Percentiles rank a stretch among this genome's conserved stretches.
These are phyloP conservation scores for Oryzias curvinotus DNA, from an alignment of 2,113 vertebrate genomes.

Conservation along the genomic window DNA sequence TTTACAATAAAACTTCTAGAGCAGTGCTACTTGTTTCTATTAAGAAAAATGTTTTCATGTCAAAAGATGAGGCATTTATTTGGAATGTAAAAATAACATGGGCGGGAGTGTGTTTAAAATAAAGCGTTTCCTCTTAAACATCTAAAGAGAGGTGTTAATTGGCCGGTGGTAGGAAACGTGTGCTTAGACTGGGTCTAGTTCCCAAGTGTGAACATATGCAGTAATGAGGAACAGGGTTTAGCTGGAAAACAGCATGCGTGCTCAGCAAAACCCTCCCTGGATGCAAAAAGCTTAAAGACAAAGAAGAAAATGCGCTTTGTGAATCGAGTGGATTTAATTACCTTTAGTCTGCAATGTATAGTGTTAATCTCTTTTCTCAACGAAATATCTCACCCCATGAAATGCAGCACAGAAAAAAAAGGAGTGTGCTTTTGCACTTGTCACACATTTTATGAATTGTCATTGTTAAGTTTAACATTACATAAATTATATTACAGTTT, in stretches of 20 bases:
- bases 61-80: conserved; percentile 1
- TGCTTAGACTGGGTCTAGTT: conserved; percentile 31
- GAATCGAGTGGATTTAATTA: conserved; percentile 65
- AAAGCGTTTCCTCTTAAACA: conserved; percentile 12
- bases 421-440: no score
- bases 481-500: no score
- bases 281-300: conserved; percentile 65
- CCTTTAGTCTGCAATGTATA: conserved; percentile 36
- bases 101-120: conserved; percentile 22
- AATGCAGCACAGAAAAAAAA: no score
- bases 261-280: conserved; percentile 58
- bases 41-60: not conserved
- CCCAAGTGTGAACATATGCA: conserved; percentile 56
- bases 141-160: conserved; percentile 51
- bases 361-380: conserved; percentile 56
- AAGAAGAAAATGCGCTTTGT: conserved; percentile 58
- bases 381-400: conserved; percentile 32
- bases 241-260: conserved; percentile 54
- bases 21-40: no score
- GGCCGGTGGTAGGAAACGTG: conserved; percentile 50
- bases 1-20: no score
- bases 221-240: conserved; percentile 64
- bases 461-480: no score
- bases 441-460: no score
- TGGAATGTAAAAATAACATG: conserved; percentile 18